phyloP scores from a whole-genome alignment of 2,113 vertebrate genomes.

The Fukomys damarensis region DNA sequence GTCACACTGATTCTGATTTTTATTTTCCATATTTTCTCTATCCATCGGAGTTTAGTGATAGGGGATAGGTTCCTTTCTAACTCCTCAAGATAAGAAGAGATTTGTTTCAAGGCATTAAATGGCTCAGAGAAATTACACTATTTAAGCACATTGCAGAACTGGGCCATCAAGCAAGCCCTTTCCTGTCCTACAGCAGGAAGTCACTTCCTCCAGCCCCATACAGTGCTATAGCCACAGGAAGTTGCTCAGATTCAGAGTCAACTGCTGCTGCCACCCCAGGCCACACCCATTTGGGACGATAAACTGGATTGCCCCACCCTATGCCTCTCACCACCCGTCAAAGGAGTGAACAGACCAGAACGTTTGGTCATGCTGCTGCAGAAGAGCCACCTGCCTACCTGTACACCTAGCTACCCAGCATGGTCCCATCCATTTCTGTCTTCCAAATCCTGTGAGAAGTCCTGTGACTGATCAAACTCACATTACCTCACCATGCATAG shows the following conservation, averaged over 20 bases:
- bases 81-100: neutral
- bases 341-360: neutral
- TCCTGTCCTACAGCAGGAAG: neutral
- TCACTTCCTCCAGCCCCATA: neutral
- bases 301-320: neutral
- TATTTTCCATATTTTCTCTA: neutral
- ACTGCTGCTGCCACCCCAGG: neutral
- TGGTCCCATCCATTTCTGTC: neutral
- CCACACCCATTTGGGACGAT: neutral
- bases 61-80: constrained; percentile 8
- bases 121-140: neutral
- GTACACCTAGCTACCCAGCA: neutral
- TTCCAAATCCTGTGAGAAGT: neutral
- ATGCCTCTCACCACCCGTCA: neutral
- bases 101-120: neutral
- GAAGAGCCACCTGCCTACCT: neutral
- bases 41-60: neutral
- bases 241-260: neutral
- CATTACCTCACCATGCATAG: neutral
- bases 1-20: neutral
- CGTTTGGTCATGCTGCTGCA: neutral
- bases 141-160: neutral
- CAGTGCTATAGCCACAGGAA: neutral
- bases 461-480: neutral
- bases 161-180: neutral